phyloP scores from a whole-genome alignment of 2,888 invertebrate genomes.

The Pheosia gnoma region DNA sequence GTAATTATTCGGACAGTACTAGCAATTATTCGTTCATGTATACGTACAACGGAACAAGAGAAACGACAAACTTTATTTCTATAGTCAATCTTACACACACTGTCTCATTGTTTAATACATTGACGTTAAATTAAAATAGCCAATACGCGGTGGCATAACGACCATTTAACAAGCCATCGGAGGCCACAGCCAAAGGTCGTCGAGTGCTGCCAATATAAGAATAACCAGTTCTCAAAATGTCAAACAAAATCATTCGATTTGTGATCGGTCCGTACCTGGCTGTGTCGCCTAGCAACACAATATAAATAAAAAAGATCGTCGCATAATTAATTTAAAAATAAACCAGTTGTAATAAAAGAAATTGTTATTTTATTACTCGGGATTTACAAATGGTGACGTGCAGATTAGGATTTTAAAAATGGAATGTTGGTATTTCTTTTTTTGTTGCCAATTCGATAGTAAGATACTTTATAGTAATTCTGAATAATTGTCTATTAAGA shows the following conservation, averaged over 20 bases:
- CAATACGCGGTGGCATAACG: slow-evolving; percentile 15
- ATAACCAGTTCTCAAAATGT: slow-evolving; percentile 74
- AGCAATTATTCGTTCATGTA: too few relatives aligned
- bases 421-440: background rate
- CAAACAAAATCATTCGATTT: slow-evolving; percentile 43
- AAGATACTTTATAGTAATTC: too few relatives aligned
- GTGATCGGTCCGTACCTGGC: slow-evolving; percentile 19
- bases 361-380: background rate
- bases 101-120: background rate
- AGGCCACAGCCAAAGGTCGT: slow-evolving; percentile 66
- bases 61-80: too few relatives aligned
- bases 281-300: slow-evolving; percentile 57
- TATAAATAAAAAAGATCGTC: slow-evolving; percentile 13
- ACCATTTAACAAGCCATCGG: slow-evolving; percentile 25
- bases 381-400: background rate
- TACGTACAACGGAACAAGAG: too few relatives aligned
- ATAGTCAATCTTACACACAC: too few relatives aligned
- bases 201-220: slow-evolving; percentile 64
- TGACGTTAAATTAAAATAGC: slow-evolving; percentile 14
- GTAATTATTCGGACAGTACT: too few relatives aligned
- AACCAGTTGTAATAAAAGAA: slow-evolving; percentile 1
- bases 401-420: background rate
- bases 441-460: too few relatives aligned
- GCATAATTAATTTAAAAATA: slow-evolving; percentile 9
- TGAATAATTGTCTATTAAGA: too few relatives aligned